A percentile compares a stretch with the other conserved stretches of the same genome.
Conservation (phyloP, 2,113 vertebrate species). For the Indicator maculatus region DNA sequence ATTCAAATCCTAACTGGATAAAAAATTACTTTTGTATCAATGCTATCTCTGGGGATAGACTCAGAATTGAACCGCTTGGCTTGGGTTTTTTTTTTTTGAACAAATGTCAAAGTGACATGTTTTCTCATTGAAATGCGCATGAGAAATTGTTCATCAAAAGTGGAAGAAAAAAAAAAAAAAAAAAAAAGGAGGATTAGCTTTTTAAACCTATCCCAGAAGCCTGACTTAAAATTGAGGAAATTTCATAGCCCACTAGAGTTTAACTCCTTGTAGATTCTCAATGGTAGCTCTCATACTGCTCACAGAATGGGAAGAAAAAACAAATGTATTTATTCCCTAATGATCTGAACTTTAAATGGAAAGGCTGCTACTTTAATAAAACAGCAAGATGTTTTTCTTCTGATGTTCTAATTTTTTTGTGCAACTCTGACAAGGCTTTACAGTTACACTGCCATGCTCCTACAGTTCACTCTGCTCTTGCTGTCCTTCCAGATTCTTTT, state of each 20-base stretch:
- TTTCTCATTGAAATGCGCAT: slow-evolving; percentile 70
- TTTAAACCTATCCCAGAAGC: slow-evolving; percentile 58
- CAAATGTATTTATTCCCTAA: not conserved
- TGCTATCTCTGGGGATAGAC: slow-evolving; percentile 35
- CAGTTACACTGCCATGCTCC: not conserved
- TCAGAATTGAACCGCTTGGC: slow-evolving; percentile 65
- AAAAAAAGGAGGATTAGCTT: slow-evolving; percentile 39
- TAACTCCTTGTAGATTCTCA: slow-evolving; percentile 50
- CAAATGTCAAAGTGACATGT: slow-evolving; percentile 64
- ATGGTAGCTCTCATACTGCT: slow-evolving; percentile 1
- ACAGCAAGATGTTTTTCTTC: not conserved
- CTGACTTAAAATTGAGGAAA: slow-evolving; percentile 59
- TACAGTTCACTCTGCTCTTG: not conserved
- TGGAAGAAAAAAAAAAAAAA: not conserved
- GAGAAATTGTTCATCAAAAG: slow-evolving; percentile 70
- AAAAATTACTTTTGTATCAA: slow-evolving; percentile 70
- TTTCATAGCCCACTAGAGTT: slow-evolving; percentile 63
- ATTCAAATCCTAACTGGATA: slow-evolving; percentile 48
- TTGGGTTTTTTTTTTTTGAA: slow-evolving; percentile 40
- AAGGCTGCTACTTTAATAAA: not conserved
- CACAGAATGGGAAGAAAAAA: not conserved
- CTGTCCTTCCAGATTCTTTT: not conserved
- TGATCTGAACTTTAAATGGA: not conserved
- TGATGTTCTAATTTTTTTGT: not conserved
- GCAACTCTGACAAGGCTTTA: not conserved